Evolutionary conservation across 2,888 invertebrate species (phyloP).

Genomic region (Embidobia sp.): DNA sequence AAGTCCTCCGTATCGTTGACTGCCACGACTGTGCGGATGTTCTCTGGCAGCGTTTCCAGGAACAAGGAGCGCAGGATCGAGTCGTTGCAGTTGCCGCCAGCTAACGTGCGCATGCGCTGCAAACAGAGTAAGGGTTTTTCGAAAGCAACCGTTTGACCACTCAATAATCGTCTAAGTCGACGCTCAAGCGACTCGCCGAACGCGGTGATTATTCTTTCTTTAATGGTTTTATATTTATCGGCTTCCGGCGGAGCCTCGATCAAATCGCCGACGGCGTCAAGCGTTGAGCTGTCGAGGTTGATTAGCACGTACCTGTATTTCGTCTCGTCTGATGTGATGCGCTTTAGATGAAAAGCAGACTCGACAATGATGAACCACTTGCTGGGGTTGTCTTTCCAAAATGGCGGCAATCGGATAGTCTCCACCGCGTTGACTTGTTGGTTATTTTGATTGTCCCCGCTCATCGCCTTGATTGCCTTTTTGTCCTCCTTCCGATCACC

Average conservation of each 20-base stretch:
- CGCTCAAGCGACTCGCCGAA: conserved; percentile 2
- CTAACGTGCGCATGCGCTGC: conserved; percentile 12
- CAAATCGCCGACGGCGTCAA: conserved; percentile 11
- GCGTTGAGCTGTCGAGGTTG: not conserved
- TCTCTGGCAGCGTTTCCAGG: conserved; percentile 20
- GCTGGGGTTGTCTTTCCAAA: conserved; percentile 9
- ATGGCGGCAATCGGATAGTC: conserved; percentile 5
- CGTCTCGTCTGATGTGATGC: conserved; percentile 20
- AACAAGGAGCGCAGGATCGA: conserved; percentile 16
- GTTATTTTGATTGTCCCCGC: too few species aligned
- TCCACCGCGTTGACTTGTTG: not conserved
- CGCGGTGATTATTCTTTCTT: not conserved
- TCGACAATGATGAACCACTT: conserved; percentile 28
- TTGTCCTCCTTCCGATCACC: too few species aligned
- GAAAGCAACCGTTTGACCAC: conserved; percentile 16
- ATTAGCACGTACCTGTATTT: conserved; percentile 28
- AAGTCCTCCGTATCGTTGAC: not conserved
- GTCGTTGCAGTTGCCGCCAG: conserved; percentile 13
- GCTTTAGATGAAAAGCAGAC: conserved; percentile 6
- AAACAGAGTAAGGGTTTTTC: conserved; percentile 12
- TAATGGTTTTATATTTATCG: conserved; percentile 3
- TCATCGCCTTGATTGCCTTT: too few species aligned
- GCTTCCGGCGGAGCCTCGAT: not conserved
- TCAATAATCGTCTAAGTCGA: conserved; percentile 49
- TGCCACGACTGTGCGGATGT: not conserved